These are phyloP conservation scores for Heliocidaris tuberculata DNA, from an alignment of 35 echinoderm and acorn worm genomes.

Conservation along the genomic window DNA sequence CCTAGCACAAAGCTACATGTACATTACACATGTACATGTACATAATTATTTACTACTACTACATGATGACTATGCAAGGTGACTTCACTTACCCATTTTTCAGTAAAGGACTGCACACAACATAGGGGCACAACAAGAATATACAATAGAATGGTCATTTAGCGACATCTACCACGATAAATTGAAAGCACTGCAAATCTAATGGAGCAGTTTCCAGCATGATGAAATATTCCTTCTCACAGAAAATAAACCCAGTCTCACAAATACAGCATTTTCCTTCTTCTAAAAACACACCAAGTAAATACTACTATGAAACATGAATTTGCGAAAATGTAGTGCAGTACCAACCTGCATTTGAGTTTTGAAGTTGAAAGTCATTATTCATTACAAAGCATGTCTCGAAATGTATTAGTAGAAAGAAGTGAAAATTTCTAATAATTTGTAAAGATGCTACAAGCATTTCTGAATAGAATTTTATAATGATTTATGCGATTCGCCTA, in stretches of 20 bases:
- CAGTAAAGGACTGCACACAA: conserved; percentile 29
- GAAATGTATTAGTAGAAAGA: neutral
- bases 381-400: neutral
- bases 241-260: too few relatives aligned
- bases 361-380: too few relatives aligned
- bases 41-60: too few relatives aligned
- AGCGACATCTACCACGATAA: neutral
- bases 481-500: neutral
- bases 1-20: neutral
- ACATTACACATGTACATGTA: neutral
- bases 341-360: too few relatives aligned
- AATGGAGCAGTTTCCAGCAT: neutral
- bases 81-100: conserved; percentile 27
- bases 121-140: neutral
- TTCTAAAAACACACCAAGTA: too few relatives aligned
- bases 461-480: neutral
- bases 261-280: too few relatives aligned
- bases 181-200: neutral
- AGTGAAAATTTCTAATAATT: neutral
- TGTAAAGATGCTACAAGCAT: neutral
- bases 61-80: neutral
- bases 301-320: too few relatives aligned
- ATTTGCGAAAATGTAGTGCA: too few relatives aligned
- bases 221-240: too few relatives aligned
- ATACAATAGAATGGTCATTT: neutral